These are phyloP conservation scores for Apodemia mormo DNA, from an alignment of 2,888 invertebrate genomes.

Conservation along the genomic window DNA sequence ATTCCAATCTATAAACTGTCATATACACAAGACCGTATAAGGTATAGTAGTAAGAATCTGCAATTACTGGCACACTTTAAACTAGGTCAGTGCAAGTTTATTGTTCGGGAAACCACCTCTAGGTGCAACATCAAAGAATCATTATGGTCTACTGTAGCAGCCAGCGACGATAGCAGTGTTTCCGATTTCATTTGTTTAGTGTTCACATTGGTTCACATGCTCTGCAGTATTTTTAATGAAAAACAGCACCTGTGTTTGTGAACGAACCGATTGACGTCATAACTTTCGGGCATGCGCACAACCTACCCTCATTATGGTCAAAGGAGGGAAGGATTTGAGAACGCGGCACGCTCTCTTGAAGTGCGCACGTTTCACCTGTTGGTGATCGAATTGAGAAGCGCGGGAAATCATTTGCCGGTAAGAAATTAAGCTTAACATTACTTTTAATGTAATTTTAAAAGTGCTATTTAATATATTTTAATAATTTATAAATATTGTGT, in stretches of 20 bases:
- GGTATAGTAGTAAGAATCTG: neutral
- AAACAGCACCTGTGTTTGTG: conserved; percentile 73
- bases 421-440: conserved; percentile 47
- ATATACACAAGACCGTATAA: neutral
- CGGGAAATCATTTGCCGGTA: conserved; percentile 63
- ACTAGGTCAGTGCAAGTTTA: conserved; percentile 26
- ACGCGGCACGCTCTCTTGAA: conserved; percentile 60
- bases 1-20: too few species aligned
- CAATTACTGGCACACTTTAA: conserved; percentile 27
- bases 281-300: conserved; percentile 62
- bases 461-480: neutral
- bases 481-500: neutral
- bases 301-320: conserved; percentile 43
- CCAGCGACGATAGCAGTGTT: neutral
- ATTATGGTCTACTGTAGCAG: neutral
- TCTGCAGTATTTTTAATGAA: conserved; percentile 46
- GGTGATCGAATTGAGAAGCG: conserved; percentile 46
- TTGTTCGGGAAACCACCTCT: conserved; percentile 2
- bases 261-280: conserved; percentile 79
- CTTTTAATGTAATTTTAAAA: conserved; percentile 10
- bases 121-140: conserved; percentile 3
- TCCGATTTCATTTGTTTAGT: conserved; percentile 19
- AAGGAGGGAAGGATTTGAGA: conserved; percentile 39
- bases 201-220: conserved; percentile 21
- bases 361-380: conserved; percentile 50